Base-by-base conservation (phyloP, 2,797 vertebrate species). In the Anisognathus igniventris region DNA sequence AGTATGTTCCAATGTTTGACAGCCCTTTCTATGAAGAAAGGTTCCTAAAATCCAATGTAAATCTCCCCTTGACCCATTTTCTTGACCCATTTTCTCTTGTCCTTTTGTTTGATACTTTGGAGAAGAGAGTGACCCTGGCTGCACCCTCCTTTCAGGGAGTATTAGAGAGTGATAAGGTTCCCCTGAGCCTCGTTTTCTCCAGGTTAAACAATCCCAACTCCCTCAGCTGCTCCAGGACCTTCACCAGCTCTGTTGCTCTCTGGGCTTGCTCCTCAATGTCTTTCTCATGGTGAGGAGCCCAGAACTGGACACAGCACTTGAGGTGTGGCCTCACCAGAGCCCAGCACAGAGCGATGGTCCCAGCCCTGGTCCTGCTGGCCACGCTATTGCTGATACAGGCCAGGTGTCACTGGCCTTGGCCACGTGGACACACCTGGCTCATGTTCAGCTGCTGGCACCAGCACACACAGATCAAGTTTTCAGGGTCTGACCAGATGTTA, bases 301-400 rank as follows among this genome's bases (percentile, higher is more conserved):
- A 81, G 42, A 53, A 28, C 13, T 17, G 61, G 9, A 39, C 50
- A 33, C 16, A 44, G 33, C 4, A 24, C 7, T 12, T 0, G 0
- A 76, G 48, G 9, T 27, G 57, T 1, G 1, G 9, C 35, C 56
- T 48, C 61, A 39, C 19, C 25, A 44, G 18, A 6, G 42, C 27
- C 7, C 6, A 9, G 8, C 5, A 35, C 25, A 57, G 39, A 2
- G 6, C 2, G 0, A 11, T 1, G 0, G n/a, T 27, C 39, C 1
- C 54, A 17, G 19, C 27, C 44, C 24, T 62, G 4, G 0, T 53
- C 44, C 65, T 88, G 53, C 33, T 74, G 37, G 31, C 4, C 53
- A 22, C 23, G 2, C 9, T 14, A 0, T 4, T 30, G 4, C 45
- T 79, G 47, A 15, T 12, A 6, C 12, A 47, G 10, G 30, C 40